Evolutionary conservation across 2,113 vertebrate genomes (phyloP), one percentile per base, ranked within the genome.

Genomic region (Sprattus sprattus): DNA sequence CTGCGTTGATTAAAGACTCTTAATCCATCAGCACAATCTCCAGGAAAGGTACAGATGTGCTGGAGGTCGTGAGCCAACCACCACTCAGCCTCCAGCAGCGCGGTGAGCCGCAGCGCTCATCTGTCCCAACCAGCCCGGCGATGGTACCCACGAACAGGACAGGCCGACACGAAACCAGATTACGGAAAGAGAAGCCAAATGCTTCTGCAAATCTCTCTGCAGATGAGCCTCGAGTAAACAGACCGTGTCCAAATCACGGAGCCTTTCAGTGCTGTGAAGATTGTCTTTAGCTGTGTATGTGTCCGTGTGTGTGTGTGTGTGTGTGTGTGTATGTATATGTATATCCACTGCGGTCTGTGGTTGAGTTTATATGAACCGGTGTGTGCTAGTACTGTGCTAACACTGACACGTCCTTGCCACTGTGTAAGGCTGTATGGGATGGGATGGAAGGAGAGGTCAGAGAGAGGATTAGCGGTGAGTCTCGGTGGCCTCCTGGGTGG

Each of bases 401-500:
- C 71, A 78, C 44, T 44, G 15, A 81, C 16, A 22, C 18, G 44
- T 32, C 75, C 16, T 6, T 80, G 32, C 64, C 54, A 86, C 49
- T 25, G 71, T 20, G 84, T 75, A 28, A 39, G 78, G 88, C 50
- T 44, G 88, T 89, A 84, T 16, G 57, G 88, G 81, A 54, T n/a
- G 46, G 89, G 90, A 39, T 39, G 39, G 89, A 94, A 89, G 89
- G 89, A 88, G 90, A 92, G 93, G 94, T 95, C 94, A 94, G 92
- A 89, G 89, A 91, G 88, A 90, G 85, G 89, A 93, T 94, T 91
- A 93, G 90, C 93, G 93, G 88, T 81, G 90, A 67, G 89, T 87
- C 93, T 92, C 90, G 93, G 44, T 85, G 83, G 84, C 87, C 86
- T 90, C 44, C 46, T 45, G 16, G 57, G 60, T 22, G 47, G 60